Evolutionary conservation across 2,888 invertebrate genomes (phyloP), one percentile per base, ranked within the genome.

Genomic region (Endotricha flammealis): DNA sequence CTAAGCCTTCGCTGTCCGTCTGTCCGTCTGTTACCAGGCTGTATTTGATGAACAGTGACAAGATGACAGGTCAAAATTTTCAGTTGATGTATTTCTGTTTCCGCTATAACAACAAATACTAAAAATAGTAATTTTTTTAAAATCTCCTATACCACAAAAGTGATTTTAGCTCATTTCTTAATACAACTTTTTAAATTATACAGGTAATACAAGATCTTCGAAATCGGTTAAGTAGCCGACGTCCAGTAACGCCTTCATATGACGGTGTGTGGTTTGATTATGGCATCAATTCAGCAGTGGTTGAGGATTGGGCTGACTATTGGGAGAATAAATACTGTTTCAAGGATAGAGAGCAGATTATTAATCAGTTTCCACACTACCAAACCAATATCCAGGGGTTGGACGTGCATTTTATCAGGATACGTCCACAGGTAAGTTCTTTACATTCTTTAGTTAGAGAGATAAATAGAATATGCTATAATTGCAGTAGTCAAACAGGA

Each of bases 301-400:
- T 95, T 11, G 77, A 89, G 29, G 76, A 85, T 28, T 87, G 95
- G 53, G 57, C 93, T 1, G 81, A 90, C 6, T 93, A 95, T 71
- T 98, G 98, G 98, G 87, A 86, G 1, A 89, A 90, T 1, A 86
- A 90, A 20, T 96, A 94, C 65, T 88, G 93, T 50, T 74, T 87
- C 42, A 71, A 59, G 16, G 87, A 91, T 42, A 86, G 93, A 3
- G 92, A 94, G 65, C 65, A 70, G 5, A 87, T 88, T 44, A 73
- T 96, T 4, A 96, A 96, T 63, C 79, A 89, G 37, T 91, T 89
- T 52, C 90, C 92, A 0, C 95, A 96, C 41, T 96, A 88, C 70
- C 91, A 88, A 45, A 95, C 95, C 0, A 89, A 91, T 39, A 91
- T 96, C 47, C 92, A 93, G 64, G 89, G 89, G 0, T 63, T 93